Base-by-base conservation (phyloP, 2,113 vertebrate species). In the Pongo abelii region DNA sequence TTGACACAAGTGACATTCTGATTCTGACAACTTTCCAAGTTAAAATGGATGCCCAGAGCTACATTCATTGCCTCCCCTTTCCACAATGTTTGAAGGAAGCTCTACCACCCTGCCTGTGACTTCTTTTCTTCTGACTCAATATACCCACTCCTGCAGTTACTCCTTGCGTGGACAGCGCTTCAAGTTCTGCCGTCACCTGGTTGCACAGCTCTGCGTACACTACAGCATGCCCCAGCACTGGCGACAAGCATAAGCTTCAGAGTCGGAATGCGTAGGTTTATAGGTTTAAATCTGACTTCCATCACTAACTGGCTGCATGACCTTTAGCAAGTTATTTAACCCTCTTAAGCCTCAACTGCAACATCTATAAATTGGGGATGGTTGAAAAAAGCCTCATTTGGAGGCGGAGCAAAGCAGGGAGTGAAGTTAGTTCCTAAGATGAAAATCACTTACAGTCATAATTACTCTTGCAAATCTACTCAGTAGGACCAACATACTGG, bases 281-380 rank as follows among this genome's bases (percentile, higher is more conserved):
- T 30, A 64, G 61, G 27, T 32, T 64, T 32, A 64, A 77, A 72
- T 70, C 79, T 3, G 13, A 27, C 43, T 67, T 81, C 40, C 48
- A 52, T 12, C 18, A 0, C 50, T 69, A 46, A 50, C 32, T 2
- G 35, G 50, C 87, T 20, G 0, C 0, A 1, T 32, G 30, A 70
- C 7, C 77, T 81, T 46, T 30, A 55, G 64, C 23, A 6, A 40
- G 32, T 67, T 20, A 30, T 8, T 55, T 35, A 27, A 46, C 32
- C 67, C 40, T 59, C 70, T n/a, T 14, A 83, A 48, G 75, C n/a
- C 79, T 97, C 57, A 48, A 3, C 1, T 35, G 46, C 43, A 78
- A 40, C 43, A 72, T 27, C 13, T 77, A 40, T 35, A 38, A 80
- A 69, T 3, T 20, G n/a, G 35, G 0, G 17, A 43, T 2, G 6